Conservation (phyloP, 2,888 invertebrate genomes). For the Furcula furcula region DNA sequence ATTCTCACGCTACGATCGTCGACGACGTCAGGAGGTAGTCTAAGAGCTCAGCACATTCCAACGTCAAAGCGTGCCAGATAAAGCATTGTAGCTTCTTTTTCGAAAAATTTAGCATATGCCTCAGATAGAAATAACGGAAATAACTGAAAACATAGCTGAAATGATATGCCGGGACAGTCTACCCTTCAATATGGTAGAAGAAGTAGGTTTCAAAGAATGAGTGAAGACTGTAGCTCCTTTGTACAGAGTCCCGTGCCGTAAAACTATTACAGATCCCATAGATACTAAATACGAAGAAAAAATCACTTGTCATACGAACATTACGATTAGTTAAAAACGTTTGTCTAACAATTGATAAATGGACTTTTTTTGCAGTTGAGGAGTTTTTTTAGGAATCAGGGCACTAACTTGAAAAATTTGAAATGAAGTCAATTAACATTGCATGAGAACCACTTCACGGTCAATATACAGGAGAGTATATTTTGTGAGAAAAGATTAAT, state of each 20-base stretch:
- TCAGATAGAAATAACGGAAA: too few relatives aligned
- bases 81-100: too few relatives aligned
- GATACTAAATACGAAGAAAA: slow-evolving; percentile 24
- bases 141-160: slow-evolving; percentile 13
- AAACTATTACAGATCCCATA: slow-evolving; percentile 20
- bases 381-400: slow-evolving; percentile 30
- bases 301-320: slow-evolving; percentile 11
- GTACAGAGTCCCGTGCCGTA: slow-evolving; percentile 24
- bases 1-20: too few relatives aligned
- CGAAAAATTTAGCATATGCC: too few relatives aligned
- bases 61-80: too few relatives aligned
- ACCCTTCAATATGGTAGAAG: slow-evolving; percentile 18
- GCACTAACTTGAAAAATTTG: slow-evolving; percentile 25
- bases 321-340: slow-evolving; percentile 23
- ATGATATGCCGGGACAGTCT: slow-evolving; percentile 23
- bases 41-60: too few relatives aligned
- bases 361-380: slow-evolving; percentile 28
- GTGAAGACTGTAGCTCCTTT: slow-evolving; percentile 17
- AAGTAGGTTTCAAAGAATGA: slow-evolving; percentile 16
- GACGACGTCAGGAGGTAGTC: too few relatives aligned
- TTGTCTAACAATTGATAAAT: slow-evolving; percentile 31
- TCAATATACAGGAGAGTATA: slow-evolving; percentile 27
- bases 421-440: slow-evolving; percentile 24
- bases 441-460: slow-evolving; percentile 26
- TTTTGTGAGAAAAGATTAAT: slow-evolving; percentile 14